These are phyloP conservation scores for Calidris pugnax DNA, from an alignment of 2,113 vertebrate species.

Conservation along the genomic window DNA sequence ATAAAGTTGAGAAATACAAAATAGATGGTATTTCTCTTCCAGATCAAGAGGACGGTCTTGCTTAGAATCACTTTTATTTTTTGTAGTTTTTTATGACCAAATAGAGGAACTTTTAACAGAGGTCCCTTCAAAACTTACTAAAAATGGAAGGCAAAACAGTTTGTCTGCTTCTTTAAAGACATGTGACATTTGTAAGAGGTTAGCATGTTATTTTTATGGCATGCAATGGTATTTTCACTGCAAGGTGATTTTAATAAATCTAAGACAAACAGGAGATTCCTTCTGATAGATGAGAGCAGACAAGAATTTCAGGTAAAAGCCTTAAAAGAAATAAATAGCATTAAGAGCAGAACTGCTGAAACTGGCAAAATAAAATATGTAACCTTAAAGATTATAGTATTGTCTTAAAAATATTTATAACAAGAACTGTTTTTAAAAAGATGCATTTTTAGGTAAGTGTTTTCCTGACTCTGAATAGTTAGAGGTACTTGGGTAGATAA, in stretches of 20 bases:
- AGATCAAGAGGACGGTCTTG: background rate
- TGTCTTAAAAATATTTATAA: background rate
- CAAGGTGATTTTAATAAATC: background rate
- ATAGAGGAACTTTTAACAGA: background rate
- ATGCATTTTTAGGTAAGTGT: background rate
- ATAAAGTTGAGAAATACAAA: background rate
- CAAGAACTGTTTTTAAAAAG: background rate
- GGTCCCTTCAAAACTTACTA: background rate
- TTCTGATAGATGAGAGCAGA: background rate
- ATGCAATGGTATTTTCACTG: background rate
- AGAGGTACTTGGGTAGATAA: background rate
- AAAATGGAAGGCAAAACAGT: background rate
- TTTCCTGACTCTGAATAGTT: background rate
- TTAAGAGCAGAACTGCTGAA: background rate
- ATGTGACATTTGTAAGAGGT: background rate
- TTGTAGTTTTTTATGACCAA: background rate
- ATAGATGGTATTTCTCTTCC: background rate
- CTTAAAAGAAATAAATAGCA: background rate
- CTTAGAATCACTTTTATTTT: background rate
- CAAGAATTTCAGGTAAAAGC: background rate
- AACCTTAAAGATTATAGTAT: background rate
- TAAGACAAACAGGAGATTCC: background rate
- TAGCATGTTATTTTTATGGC: background rate
- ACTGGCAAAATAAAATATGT: background rate
- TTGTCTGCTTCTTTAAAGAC: background rate